Percentiles rank a stretch among this genome's conserved stretches.
Conservation (phyloP, 2,113 vertebrate genomes). For the Chlorocebus sabaeus region DNA sequence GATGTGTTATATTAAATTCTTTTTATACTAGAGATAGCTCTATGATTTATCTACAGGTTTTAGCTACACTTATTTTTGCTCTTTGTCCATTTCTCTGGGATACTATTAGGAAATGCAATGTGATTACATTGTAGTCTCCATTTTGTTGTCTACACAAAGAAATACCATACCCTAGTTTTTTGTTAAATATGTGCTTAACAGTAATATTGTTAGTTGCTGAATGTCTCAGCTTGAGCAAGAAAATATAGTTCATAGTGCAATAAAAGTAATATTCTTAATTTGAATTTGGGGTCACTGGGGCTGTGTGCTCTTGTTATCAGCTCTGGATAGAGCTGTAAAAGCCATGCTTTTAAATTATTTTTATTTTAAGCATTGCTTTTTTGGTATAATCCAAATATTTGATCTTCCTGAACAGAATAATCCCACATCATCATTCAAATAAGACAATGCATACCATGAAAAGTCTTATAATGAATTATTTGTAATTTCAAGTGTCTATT, state of each 20-base stretch:
- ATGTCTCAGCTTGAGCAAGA: slow-evolving; percentile 55
- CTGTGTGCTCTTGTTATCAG: slow-evolving; percentile 41
- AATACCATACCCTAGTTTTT: neutral
- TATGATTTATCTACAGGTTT: slow-evolving; percentile 49
- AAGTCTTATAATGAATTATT: slow-evolving; percentile 39
- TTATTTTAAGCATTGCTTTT: neutral
- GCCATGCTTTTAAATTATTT: neutral
- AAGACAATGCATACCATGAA: neutral
- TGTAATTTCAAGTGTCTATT: neutral
- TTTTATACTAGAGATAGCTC: slow-evolving; percentile 19
- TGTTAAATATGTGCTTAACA: slow-evolving; percentile 42
- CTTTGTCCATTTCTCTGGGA: slow-evolving; percentile 60
- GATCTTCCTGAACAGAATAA: slow-evolving; percentile 31
- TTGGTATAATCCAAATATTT: slow-evolving; percentile 16
- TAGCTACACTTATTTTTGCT: slow-evolving; percentile 22
- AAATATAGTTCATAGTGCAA: slow-evolving; percentile 53
- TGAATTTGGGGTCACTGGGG: slow-evolving; percentile 33
- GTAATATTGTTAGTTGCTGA: slow-evolving; percentile 49
- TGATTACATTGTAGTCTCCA: slow-evolving; percentile 30
- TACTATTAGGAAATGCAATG: slow-evolving; percentile 48
- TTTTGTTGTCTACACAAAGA: slow-evolving; percentile 53
- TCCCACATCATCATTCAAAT: neutral
- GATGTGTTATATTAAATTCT: slow-evolving; percentile 39
- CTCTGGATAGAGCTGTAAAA: slow-evolving; percentile 48
- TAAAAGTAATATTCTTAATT: slow-evolving; percentile 68